Percentiles rank a stretch among this genome's conserved stretches.
Evolutionary conservation across 2,113 vertebrate species (phyloP).

Genomic region (Zootoca vivipara): DNA sequence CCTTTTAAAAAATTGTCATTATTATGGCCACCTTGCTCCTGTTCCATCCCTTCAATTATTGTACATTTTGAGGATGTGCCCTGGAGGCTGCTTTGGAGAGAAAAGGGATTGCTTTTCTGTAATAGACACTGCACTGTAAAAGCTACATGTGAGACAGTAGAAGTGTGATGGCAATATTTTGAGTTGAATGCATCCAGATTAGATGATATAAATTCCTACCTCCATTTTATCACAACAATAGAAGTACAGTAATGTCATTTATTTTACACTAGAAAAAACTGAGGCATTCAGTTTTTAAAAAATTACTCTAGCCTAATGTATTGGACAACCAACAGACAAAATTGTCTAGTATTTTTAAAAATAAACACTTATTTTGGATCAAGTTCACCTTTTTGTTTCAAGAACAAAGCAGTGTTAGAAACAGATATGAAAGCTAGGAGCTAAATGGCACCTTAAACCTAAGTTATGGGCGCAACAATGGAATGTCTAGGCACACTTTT

Average conservation of each 20-base stretch:
- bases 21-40: constrained; percentile 7
- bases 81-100: not conserved
- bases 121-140: not conserved
- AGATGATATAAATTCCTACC: not conserved
- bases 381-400: not conserved
- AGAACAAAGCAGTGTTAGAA: not conserved
- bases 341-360: not conserved
- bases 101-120: not conserved
- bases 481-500: too few relatives aligned
- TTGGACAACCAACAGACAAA: not conserved
- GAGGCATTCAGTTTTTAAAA: not conserved
- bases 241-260: not conserved
- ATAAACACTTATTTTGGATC: not conserved
- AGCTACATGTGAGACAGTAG: constrained; percentile 39
- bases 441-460: too few relatives aligned
- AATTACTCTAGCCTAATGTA: not conserved
- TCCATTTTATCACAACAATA: not conserved
- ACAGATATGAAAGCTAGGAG: not conserved
- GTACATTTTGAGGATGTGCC: constrained; percentile 40
- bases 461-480: too few relatives aligned
- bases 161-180: not conserved
- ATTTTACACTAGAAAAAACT: not conserved
- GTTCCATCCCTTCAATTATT: constrained; percentile 35
- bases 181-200: constrained; percentile 7
- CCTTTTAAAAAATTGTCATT: not conserved